Evolutionary conservation across 2,113 vertebrate species (phyloP), one percentile per base, ranked within the genome.

Genomic region (Cisticola juncidis): DNA sequence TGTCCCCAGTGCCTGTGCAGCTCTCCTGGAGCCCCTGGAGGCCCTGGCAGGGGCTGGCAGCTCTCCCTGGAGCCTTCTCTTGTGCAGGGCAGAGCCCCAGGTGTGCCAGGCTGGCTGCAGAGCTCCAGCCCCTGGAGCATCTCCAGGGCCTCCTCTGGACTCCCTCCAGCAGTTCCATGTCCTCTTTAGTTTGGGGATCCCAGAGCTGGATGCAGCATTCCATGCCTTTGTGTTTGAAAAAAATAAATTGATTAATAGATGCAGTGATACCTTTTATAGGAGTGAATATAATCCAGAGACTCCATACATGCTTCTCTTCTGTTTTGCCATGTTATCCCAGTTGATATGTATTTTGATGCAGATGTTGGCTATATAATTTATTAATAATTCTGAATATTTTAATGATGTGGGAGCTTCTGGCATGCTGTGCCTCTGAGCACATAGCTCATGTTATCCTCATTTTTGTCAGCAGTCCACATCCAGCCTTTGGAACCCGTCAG

Each of bases 131-230:
- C 21, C 36, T 1, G 11, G 2, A 47, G 5, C 9, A 31, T 22
- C 47, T 76, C 12, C 7, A 0, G 35, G 20, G 3, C 0, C 11
- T 82, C 24, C 47, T 47, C 21, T 76, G 61, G 3, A 10, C 5
- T 74, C 0, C 0, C 20, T 82, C 7, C 47, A 69, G 14, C n/a
- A 82, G 8, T 5, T 35, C 17, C 25, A 9, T 0, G 2, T 42
- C 47, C 25, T 22, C 29, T 54, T 61, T 35, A 35, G 7, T 11
- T 1, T 42, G 21, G 15, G 9, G 9, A 35, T 28, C 3, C 18
- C 25, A 42, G 31, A 42, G 9, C 21, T 69, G 35, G 8, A 61
- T 48, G 17, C 1, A 1, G 3, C 33, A 36, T 42, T 62, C 40
- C 31, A 36, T 22, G 10, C 18, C 48, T 53, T 72, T 40, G 1